These are phyloP conservation scores for Cosmopolites sordidus DNA, from an alignment of 2,888 invertebrate genomes.

Conservation along the genomic window DNA sequence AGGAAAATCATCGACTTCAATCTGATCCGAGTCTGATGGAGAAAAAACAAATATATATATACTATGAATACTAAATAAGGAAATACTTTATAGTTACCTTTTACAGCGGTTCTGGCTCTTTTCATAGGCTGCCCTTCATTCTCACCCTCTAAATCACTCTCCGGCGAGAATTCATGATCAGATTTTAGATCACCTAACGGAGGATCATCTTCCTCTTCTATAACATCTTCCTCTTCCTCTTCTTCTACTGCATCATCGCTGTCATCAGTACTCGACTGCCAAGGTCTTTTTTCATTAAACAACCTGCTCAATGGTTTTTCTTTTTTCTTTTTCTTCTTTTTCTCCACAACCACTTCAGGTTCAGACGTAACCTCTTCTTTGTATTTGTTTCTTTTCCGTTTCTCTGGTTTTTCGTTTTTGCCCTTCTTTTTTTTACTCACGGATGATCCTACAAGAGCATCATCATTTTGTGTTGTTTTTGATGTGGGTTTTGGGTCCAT, in stretches of 20 bases:
- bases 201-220: conserved; percentile 40
- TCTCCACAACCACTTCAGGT: conserved; percentile 44
- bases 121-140: conserved; percentile 72
- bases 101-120: conserved; percentile 79
- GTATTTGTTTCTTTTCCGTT: conserved; percentile 38
- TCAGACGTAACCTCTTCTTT: conserved; percentile 35
- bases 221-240: conserved; percentile 47
- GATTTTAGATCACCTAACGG: conserved; percentile 48
- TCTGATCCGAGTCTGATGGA: conserved; percentile 37
- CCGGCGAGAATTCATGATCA: conserved; percentile 91
- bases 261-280: conserved; percentile 59
- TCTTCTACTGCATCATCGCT: conserved; percentile 45
- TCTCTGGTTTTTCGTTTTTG: conserved; percentile 37
- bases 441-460: no score
- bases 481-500: conserved; percentile 53
- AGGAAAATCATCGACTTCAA: conserved; percentile 56
- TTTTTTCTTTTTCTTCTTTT: conserved; percentile 47
- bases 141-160: conserved; percentile 67
- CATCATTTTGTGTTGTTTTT: not conserved
- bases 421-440: not conserved
- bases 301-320: conserved; percentile 39
- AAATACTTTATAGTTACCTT: conserved; percentile 51
- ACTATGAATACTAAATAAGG: not conserved
- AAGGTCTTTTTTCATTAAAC: conserved; percentile 55
- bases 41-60: conserved; percentile 1